Evolutionary conservation across 2,888 invertebrate genomes (phyloP).

Genomic region (Adineta ricciae): DNA sequence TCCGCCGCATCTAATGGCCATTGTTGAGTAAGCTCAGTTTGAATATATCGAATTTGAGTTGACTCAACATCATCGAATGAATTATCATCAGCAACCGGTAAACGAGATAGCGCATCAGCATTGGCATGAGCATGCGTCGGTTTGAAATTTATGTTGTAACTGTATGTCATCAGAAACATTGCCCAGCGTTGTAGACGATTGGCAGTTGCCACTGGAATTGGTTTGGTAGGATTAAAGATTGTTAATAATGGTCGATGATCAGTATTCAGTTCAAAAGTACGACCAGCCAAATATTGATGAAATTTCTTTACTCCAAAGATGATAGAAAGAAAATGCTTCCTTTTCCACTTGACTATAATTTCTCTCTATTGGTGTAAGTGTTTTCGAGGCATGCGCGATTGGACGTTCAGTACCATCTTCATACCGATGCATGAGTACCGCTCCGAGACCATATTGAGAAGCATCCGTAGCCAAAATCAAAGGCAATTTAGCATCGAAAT

Average conservation of each 20-base stretch:
- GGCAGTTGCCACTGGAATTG: too few relatives aligned
- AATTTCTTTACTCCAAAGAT: neutral
- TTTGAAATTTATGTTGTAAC: neutral
- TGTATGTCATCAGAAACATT: neutral
- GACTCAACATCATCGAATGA: neutral
- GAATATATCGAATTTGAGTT: neutral
- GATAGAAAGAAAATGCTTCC: neutral
- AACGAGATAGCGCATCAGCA: neutral
- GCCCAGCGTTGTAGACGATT: neutral
- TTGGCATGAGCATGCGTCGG: neutral
- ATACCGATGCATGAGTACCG: conserved; percentile 41
- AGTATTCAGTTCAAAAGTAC: neutral
- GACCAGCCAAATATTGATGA: neutral
- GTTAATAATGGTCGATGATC: neutral
- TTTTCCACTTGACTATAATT: neutral
- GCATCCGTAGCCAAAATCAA: conserved; percentile 47
- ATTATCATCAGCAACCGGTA: neutral
- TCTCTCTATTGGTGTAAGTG: neutral
- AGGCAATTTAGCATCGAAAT: conserved; percentile 40
- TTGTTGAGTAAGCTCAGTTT: neutral
- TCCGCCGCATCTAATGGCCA: neutral
- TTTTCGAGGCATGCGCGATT: neutral
- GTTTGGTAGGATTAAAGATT: neutral
- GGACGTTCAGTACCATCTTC: neutral
- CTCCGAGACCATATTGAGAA: conserved; percentile 42